A percentile compares a stretch with the other conserved stretches of the same genome.
Conservation (phyloP, 2,797 vertebrate genomes). For the Sebastes diploproa region DNA sequence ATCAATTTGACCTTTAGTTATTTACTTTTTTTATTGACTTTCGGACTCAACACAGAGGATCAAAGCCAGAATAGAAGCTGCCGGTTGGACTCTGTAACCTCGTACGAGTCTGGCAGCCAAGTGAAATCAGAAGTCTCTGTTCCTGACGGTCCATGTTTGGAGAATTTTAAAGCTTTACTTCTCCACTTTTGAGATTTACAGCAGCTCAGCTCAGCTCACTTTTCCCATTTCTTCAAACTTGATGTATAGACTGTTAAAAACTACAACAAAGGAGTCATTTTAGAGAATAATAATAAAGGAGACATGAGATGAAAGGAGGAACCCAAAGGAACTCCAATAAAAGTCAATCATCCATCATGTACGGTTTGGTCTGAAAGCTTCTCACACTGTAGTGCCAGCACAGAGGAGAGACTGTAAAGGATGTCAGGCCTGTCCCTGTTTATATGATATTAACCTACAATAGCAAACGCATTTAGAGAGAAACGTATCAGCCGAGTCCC, state of each 20-base stretch:
- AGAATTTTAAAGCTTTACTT: conserved; percentile 15
- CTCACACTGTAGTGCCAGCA: not conserved
- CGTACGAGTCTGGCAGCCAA: not conserved
- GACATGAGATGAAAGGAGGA: conserved; percentile 32
- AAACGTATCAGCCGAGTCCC: not conserved
- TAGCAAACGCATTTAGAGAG: not conserved
- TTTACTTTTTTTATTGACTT: not conserved
- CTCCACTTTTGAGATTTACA: conserved; percentile 17
- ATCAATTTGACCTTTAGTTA: not conserved
- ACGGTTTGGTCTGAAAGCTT: conserved; percentile 9
- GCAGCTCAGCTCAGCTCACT: not conserved
- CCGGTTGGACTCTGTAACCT: not conserved
- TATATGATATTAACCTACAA: not conserved
- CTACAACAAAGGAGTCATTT: not conserved
- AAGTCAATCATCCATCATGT: not conserved
- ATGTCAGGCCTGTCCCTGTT: not conserved
- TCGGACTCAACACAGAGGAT: not conserved
- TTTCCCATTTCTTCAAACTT: not conserved
- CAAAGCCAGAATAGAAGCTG: not conserved
- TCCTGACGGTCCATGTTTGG: conserved; percentile 16
- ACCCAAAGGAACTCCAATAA: conserved; percentile 4
- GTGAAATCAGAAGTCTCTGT: not conserved
- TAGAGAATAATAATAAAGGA: conserved; percentile 1
- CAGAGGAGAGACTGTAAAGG: not conserved
- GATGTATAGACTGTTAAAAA: not conserved